A percentile compares a stretch with the other conserved stretches of the same genome.
Conservation (phyloP, 2,797 vertebrate genomes). For the Cyclopterus lumpus region DNA sequence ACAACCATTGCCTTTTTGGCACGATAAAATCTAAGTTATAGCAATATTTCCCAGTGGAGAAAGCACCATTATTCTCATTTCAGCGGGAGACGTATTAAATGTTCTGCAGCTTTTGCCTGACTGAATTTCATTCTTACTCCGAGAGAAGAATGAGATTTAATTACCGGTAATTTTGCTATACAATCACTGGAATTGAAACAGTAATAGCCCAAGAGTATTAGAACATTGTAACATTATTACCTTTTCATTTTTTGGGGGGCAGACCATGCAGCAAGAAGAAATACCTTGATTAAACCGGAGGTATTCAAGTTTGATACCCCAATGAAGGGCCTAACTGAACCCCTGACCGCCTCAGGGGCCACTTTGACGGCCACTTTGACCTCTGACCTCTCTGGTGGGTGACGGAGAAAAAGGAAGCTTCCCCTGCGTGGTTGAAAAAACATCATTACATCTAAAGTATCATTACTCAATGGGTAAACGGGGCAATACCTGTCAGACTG, state of each 20-base stretch:
- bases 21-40: neutral
- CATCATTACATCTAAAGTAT: slow-evolving; percentile 22
- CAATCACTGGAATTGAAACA: slow-evolving; percentile 29
- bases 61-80: neutral
- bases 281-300: neutral
- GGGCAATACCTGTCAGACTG: slow-evolving; percentile 51
- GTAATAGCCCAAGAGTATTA: slow-evolving; percentile 11
- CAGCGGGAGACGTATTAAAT: neutral
- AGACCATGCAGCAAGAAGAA: slow-evolving; percentile 14
- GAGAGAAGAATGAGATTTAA: slow-evolving; percentile 8
- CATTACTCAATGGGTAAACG: slow-evolving; percentile 25
- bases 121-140: slow-evolving; percentile 2
- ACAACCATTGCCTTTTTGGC: neutral
- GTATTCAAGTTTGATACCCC: neutral
- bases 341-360: neutral
- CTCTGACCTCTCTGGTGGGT: slow-evolving; percentile 31
- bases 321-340: neutral
- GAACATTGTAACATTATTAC: neutral
- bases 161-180: slow-evolving; percentile 9
- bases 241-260: slow-evolving; percentile 2
- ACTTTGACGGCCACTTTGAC: slow-evolving; percentile 32
- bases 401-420: neutral
- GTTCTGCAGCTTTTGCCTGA: neutral
- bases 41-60: neutral
- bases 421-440: neutral